Percentiles rank a stretch among this genome's conserved stretches.
These are phyloP conservation scores for Colletes collaris DNA, from an alignment of 2,888 invertebrate genomes.

Conservation along the genomic window DNA sequence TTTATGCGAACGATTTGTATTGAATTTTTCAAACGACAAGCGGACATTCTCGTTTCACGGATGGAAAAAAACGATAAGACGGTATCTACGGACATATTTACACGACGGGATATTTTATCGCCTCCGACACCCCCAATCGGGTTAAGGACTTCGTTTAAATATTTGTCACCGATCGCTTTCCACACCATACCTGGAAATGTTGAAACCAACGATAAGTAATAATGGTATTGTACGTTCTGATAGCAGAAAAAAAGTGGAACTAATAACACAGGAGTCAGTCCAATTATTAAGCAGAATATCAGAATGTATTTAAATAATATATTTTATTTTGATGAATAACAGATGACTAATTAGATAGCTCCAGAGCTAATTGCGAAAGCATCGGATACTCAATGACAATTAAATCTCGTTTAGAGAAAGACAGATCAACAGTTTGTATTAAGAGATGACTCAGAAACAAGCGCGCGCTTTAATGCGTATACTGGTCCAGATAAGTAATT, in stretches of 20 bases:
- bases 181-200: not conserved
- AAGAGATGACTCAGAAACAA: constrained; percentile 35
- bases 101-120: constrained; percentile 41
- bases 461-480: not conserved
- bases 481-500: constrained; percentile 27
- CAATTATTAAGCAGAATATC: too few species aligned
- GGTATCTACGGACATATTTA: constrained; percentile 40
- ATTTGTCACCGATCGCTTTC: constrained; percentile 16
- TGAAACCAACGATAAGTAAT: not conserved
- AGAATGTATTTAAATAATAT: too few species aligned
- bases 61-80: constrained; percentile 41
- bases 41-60: constrained; percentile 1
- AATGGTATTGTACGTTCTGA: not conserved
- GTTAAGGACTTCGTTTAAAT: constrained; percentile 40
- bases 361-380: constrained; percentile 14
- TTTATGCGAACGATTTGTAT: not conserved
- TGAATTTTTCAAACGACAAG: constrained; percentile 4
- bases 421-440: constrained; percentile 29
- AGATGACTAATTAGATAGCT: constrained; percentile 7
- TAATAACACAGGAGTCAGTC: not conserved
- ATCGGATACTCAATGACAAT: constrained; percentile 35
- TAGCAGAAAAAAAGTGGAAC: not conserved
- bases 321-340: too few species aligned
- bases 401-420: constrained; percentile 39
- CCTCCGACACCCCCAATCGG: constrained; percentile 31